Evolutionary conservation across 2,113 vertebrate species (phyloP).

Genomic region (Pitta sordida): DNA sequence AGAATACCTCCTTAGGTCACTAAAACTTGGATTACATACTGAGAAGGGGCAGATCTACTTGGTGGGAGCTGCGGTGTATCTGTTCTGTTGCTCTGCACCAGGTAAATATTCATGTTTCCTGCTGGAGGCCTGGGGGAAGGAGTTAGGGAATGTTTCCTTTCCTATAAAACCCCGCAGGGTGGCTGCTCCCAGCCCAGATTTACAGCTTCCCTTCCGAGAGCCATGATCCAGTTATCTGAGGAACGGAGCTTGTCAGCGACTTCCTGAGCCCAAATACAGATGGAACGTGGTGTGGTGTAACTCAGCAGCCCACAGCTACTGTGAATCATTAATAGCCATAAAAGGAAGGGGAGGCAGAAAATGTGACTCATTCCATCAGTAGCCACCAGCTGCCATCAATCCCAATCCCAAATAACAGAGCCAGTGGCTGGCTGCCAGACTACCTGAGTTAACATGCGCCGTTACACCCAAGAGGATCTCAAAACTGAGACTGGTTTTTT

Average conservation of each 20-base stretch:
- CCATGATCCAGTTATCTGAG: background rate
- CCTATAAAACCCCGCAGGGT: background rate
- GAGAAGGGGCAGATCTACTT: background rate
- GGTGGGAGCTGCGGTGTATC: background rate
- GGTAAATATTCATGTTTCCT: background rate
- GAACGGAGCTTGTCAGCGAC: background rate
- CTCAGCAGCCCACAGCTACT: conserved; percentile 41
- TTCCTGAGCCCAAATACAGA: conserved; percentile 46
- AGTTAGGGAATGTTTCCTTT: background rate
- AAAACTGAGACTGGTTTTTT: background rate
- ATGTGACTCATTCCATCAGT: conserved; percentile 50
- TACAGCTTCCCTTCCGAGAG: background rate
- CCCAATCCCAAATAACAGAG: conserved; percentile 15
- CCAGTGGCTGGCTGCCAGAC: conserved; percentile 31
- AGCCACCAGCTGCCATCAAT: conserved; percentile 51
- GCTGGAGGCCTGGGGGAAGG: background rate
- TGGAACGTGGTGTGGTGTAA: conserved; percentile 29
- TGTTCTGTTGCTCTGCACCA: background rate
- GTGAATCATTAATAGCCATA: conserved; percentile 48
- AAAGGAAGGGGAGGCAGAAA: conserved; percentile 39
- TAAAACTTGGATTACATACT: background rate
- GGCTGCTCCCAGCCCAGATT: background rate
- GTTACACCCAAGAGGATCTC: background rate
- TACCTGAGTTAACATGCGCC: conserved; percentile 4
- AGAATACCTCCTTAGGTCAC: background rate